A percentile compares a stretch with the other conserved stretches of the same genome.
Evolutionary conservation across 2,888 invertebrate species (phyloP).

Genomic region (Ellobium chinense): DNA sequence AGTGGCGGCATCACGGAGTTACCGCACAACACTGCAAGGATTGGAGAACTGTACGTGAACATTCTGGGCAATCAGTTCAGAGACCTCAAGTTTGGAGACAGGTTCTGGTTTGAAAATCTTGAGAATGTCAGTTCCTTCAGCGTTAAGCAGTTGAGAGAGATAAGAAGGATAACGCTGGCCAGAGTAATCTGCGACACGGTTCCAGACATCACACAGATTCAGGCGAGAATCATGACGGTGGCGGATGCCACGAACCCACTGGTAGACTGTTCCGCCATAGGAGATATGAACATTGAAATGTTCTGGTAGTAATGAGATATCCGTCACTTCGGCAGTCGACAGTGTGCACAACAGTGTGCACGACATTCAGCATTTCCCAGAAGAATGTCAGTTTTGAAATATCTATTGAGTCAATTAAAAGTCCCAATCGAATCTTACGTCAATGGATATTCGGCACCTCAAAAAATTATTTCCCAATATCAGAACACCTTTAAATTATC

Average conservation of each 20-base stretch:
- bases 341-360: too few species aligned
- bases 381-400: too few species aligned
- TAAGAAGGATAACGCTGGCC: not conserved
- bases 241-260: not conserved
- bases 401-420: too few species aligned
- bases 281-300: conserved; percentile 6
- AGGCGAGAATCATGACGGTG: not conserved
- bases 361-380: too few species aligned
- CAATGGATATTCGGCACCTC: too few species aligned
- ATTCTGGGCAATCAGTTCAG: not conserved
- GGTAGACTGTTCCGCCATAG: not conserved
- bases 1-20: conserved; percentile 4
- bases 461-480: too few species aligned
- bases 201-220: not conserved
- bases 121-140: not conserved
- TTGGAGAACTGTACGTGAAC: conserved; percentile 1
- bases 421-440: too few species aligned
- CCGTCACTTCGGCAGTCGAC: too few species aligned
- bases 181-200: conserved; percentile 25
- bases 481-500: too few species aligned
- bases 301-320: not conserved
- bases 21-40: not conserved
- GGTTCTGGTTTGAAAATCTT: conserved; percentile 26
- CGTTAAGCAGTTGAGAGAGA: not conserved
- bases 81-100: conserved; percentile 14